Evolutionary conservation across 2,888 invertebrate species (phyloP), one percentile per base, ranked within the genome.

Genomic region (Glyphotaelius pellucidus): DNA sequence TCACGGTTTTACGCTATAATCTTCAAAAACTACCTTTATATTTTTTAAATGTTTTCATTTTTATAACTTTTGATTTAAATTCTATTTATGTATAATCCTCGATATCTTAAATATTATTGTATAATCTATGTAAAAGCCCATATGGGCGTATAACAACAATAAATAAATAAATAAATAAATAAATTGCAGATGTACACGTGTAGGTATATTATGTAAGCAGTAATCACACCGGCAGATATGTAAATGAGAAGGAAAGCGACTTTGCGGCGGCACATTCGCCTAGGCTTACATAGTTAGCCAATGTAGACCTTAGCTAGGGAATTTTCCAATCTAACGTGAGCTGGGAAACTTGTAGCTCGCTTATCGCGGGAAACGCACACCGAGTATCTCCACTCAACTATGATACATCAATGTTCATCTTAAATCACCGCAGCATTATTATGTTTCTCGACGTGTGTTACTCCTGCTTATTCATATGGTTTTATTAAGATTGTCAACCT

Each of bases 361-460:
- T 25, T 67, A 67, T n/a, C 67, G 5, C 67, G 67, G 9, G 67
- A 67, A 67, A 67, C 67, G 9, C 3, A 67, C 67, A 67, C 67
- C n/a, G 67, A n/a, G 67, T 7, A 9, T 67, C 25, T 31, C 30
- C 32, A 42, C 30, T 30, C n/a, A 42, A n/a, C 38, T 35, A 31
- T 81, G 81, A 81, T 31, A 31, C 81, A 31, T 81, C 19, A 32
- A 7, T 32, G 30, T 42, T 42, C 38, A 42, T 86, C 25, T 42
- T 42, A n/a, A 14, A 42, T 38, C 42, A 86, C 86, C 86, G 30
- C 86, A 86, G 35, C 86, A 86, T 42, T 86, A 86, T 86, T 86
- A 30, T 86, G 30, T 86, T 86, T 86, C 86, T 86, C 86, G 81
- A 67, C 81, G 32, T 31, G 14, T 31, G 67, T 67, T 7, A 67